These are phyloP conservation scores for Nephrotoma guestfalica DNA, from an alignment of 2,888 invertebrate genomes.

Conservation along the genomic window DNA sequence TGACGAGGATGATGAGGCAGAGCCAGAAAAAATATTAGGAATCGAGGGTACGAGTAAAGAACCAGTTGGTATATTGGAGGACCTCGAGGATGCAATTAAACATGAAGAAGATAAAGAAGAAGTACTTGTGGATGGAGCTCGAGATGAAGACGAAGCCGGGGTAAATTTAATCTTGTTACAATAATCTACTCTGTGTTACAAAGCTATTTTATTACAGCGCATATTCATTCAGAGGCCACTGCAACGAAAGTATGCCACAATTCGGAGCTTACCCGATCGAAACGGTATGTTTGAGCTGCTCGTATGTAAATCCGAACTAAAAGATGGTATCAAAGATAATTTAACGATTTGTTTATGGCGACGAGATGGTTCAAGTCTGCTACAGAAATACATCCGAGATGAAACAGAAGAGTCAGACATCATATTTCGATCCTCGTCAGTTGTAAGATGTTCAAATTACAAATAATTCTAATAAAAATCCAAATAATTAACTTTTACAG, in stretches of 20 bases:
- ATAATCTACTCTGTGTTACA: background rate
- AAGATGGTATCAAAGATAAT: conserved; percentile 23
- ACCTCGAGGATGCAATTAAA: conserved; percentile 14
- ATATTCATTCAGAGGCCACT: background rate
- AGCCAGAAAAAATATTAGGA: background rate
- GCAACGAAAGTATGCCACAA: background rate
- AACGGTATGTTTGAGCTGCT: conserved; percentile 16
- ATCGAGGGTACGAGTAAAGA: conserved; percentile 12
- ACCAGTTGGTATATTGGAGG: conserved; percentile 12
- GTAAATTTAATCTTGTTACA: background rate
- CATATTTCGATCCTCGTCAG: conserved; percentile 30
- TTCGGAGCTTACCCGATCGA: conserved; percentile 14
- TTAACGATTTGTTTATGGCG: conserved; percentile 30
- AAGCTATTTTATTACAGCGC: background rate
- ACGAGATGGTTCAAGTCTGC: conserved; percentile 27
- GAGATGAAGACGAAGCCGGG: background rate
- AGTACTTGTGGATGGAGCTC: conserved; percentile 8
- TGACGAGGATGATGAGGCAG: conserved; percentile 8
- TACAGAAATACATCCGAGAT: conserved; percentile 29
- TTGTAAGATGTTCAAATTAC: conserved; percentile 20
- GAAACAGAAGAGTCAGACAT: conserved; percentile 21
- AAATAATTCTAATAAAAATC: background rate
- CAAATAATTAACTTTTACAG: conserved; percentile 15
- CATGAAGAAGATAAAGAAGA: conserved; percentile 5
- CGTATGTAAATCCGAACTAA: conserved; percentile 22